Conservation (phyloP, 1,140 invertebrate genomes). For the Colletes gigas region DNA sequence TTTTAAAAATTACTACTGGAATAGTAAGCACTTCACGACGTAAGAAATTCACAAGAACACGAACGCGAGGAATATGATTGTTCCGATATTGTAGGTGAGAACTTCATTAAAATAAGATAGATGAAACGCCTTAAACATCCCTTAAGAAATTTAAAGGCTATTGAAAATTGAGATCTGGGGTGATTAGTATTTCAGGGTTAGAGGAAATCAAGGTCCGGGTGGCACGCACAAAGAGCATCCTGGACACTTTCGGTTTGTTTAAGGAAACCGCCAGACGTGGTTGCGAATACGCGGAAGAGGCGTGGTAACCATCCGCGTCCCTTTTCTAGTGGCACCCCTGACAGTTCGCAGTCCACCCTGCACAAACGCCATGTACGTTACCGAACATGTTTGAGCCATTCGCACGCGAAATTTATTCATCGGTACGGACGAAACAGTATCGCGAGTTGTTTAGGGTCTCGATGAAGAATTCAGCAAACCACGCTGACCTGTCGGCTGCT, state of each 20-base stretch:
- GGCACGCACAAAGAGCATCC: constrained; percentile 41
- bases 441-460: constrained; percentile 45
- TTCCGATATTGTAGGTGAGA: too few species aligned
- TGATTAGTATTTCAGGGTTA: constrained; percentile 14
- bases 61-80: too few species aligned
- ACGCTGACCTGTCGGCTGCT: constrained; percentile 32
- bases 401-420: constrained; percentile 70
- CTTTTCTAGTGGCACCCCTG: constrained; percentile 26
- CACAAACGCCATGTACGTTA: constrained; percentile 5
- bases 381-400: constrained; percentile 48
- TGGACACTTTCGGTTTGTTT: constrained; percentile 67
- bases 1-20: too few species aligned
- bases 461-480: constrained; percentile 48
- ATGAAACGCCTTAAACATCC: too few species aligned
- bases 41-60: too few species aligned
- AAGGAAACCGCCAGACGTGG: constrained; percentile 66
- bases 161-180: neutral
- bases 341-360: constrained; percentile 19
- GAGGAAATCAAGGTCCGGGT: neutral
- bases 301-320: constrained; percentile 60
- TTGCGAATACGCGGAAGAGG: constrained; percentile 70
- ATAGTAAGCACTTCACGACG: too few species aligned
- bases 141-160: neutral
- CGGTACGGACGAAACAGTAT: constrained; percentile 36
- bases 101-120: too few species aligned